Conservation (phyloP, 2,888 invertebrate species). For the Uropetala carovei region DNA sequence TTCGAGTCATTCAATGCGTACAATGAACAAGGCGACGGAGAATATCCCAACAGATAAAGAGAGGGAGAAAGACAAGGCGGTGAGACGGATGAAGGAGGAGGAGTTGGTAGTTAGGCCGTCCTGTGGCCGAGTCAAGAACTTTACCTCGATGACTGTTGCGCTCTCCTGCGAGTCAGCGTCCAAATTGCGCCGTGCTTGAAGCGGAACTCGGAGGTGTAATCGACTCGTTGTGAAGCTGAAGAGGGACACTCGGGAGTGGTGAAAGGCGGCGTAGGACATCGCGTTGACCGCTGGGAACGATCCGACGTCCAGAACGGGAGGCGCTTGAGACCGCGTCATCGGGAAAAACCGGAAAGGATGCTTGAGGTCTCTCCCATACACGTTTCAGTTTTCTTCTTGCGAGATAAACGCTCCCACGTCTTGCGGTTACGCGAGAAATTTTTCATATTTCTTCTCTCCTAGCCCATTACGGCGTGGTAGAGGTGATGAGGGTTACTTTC, state of each 20-base stretch:
- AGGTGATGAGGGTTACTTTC: background rate
- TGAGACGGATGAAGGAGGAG: background rate
- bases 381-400: background rate
- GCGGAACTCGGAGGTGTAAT: constrained; percentile 20
- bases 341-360: background rate
- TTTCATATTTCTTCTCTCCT: too few species aligned
- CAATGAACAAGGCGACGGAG: constrained; percentile 20
- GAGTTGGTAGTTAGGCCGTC: background rate
- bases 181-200: constrained; percentile 48
- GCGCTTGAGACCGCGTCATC: constrained; percentile 41
- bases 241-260: background rate
- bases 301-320: too few species aligned
- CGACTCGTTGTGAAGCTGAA: constrained; percentile 5
- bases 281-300: background rate
- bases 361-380: background rate
- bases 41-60: constrained; percentile 14
- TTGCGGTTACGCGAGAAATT: background rate
- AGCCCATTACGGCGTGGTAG: too few species aligned
- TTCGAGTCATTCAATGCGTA: background rate
- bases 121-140: constrained; percentile 19
- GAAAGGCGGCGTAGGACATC: background rate
- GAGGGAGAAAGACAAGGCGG: background rate
- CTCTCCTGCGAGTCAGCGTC: background rate
- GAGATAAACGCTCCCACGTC: background rate
- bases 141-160: constrained; percentile 14